Conservation (phyloP, 2,113 vertebrate genomes). For the Labeo rohita region DNA sequence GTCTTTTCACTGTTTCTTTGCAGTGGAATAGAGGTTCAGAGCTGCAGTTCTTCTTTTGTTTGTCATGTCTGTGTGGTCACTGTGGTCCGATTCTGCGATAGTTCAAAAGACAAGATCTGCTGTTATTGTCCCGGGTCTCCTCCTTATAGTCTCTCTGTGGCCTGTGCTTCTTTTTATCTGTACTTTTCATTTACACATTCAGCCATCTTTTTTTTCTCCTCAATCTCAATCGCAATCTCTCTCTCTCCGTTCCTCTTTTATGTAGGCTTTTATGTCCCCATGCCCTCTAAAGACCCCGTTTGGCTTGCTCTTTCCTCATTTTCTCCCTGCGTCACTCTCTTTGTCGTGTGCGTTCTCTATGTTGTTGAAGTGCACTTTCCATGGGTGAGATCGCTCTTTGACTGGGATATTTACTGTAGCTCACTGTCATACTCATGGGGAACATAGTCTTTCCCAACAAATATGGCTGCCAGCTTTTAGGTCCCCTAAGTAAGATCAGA, state of each 20-base stretch:
- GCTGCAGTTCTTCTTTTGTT: neutral
- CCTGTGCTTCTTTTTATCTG: constrained; percentile 23
- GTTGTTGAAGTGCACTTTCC: constrained; percentile 27
- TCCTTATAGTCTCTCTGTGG: constrained; percentile 4
- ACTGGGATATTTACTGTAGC: constrained; percentile 5
- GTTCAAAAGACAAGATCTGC: constrained; percentile 19
- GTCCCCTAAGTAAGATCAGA: neutral
- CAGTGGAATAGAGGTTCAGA: neutral
- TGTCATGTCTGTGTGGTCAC: neutral
- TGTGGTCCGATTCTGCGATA: neutral
- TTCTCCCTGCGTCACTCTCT: constrained; percentile 14
- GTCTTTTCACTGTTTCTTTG: neutral
- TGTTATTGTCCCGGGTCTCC: constrained; percentile 3
- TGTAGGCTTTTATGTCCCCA: neutral
- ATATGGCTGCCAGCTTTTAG: constrained; percentile 11
- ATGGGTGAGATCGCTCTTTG: neutral
- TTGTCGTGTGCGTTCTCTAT: neutral
- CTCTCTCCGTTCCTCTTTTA: constrained; percentile 6
- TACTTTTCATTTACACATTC: constrained; percentile 34
- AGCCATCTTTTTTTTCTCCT: neutral
- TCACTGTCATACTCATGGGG: neutral
- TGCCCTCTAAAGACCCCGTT: constrained; percentile 4
- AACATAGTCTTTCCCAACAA: neutral
- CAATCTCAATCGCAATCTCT: neutral
- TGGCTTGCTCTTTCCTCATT: neutral